Evolutionary conservation across 1,140 invertebrate genomes (phyloP).

Genomic region (Macrotrachela quadricornifera): DNA sequence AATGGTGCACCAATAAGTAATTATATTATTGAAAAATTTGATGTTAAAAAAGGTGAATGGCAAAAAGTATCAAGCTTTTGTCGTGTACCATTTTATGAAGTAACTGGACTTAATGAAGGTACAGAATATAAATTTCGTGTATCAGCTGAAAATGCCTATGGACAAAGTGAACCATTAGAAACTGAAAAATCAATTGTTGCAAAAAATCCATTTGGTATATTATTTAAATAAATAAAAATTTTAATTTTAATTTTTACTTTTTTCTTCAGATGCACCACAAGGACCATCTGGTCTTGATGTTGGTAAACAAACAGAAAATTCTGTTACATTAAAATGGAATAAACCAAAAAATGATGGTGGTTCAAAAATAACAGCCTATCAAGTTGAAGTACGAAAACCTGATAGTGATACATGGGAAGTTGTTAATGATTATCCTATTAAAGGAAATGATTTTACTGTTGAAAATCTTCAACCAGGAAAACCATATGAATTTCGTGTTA

Average conservation of each 20-base stretch:
- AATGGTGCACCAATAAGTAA: slow-evolving; percentile 88
- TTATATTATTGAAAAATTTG: slow-evolving; percentile 88
- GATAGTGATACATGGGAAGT: slow-evolving; percentile 57
- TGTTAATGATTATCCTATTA: slow-evolving; percentile 15
- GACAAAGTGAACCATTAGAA: slow-evolving; percentile 70
- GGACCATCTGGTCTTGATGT: slow-evolving; percentile 47
- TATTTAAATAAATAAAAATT: background rate
- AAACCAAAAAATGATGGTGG: slow-evolving; percentile 73
- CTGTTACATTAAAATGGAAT: slow-evolving; percentile 58
- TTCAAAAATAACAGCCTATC: slow-evolving; percentile 51
- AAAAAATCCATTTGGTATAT: slow-evolving; percentile 69
- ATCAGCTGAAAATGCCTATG: slow-evolving; percentile 89
- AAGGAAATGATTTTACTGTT: slow-evolving; percentile 11
- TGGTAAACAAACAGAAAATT: slow-evolving; percentile 52
- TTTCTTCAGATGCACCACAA: slow-evolving; percentile 38
- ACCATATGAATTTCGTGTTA: slow-evolving; percentile 84
- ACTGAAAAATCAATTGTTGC: slow-evolving; percentile 63
- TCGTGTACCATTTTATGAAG: slow-evolving; percentile 71
- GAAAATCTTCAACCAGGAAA: slow-evolving; percentile 30
- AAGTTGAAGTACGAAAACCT: slow-evolving; percentile 33
- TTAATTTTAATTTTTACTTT: slow-evolving; percentile 34
- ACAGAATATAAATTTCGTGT: slow-evolving; percentile 79
- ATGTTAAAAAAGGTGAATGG: slow-evolving; percentile 72
- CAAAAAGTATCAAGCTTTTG: slow-evolving; percentile 78
- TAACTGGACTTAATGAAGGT: slow-evolving; percentile 80